Conservation (phyloP, 2,888 invertebrate genomes). For the Notodonta ziczac region DNA sequence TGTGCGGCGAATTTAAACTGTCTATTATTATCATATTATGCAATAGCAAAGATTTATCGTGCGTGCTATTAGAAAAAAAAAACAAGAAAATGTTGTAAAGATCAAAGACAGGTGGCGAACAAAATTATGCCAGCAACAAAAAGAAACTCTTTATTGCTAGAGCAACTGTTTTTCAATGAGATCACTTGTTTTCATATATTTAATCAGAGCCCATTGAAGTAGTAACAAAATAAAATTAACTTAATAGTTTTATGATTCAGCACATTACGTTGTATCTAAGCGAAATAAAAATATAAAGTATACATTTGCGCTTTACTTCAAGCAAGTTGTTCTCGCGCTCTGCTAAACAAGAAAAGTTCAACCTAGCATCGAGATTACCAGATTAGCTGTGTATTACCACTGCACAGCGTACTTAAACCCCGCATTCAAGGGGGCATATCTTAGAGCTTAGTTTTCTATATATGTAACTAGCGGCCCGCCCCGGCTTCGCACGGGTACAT, state of each 20-base stretch:
- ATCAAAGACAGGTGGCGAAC: neutral
- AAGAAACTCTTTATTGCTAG: neutral
- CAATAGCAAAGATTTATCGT: constrained; percentile 45
- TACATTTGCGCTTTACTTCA: too few relatives aligned
- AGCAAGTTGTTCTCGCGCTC: too few relatives aligned
- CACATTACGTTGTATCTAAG: neutral
- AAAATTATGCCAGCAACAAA: neutral
- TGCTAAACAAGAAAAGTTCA: neutral
- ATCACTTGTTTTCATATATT: neutral
- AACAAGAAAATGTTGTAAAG: neutral
- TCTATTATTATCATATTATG: constrained; percentile 56
- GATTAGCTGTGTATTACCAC: neutral
- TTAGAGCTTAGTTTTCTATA: neutral
- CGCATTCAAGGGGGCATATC: neutral
- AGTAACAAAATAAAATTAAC: neutral
- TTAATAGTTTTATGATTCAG: neutral
- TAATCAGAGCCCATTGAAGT: neutral
- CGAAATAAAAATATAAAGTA: too few relatives aligned
- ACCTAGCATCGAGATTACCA: neutral
- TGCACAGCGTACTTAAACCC: neutral
- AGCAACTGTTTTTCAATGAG: neutral
- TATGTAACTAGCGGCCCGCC: too few relatives aligned
- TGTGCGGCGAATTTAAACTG: constrained; percentile 44
- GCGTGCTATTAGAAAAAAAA: constrained; percentile 24
- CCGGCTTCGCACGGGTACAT: too few relatives aligned